A percentile compares a stretch with the other conserved stretches of the same genome.
phyloP scores from a whole-genome alignment of 2,888 invertebrate genomes.

The Dexiosoma caninum region DNA sequence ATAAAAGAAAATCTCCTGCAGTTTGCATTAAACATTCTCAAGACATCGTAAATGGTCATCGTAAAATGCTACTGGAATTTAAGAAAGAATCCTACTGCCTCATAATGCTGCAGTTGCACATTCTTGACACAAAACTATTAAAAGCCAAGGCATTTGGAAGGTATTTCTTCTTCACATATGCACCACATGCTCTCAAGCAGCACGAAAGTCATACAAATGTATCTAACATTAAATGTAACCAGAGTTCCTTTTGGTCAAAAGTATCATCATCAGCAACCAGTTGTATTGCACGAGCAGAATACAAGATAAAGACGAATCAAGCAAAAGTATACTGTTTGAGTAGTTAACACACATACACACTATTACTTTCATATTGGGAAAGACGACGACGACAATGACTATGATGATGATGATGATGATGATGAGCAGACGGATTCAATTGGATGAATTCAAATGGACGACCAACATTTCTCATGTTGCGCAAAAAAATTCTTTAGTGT shows the following conservation, averaged over 20 bases:
- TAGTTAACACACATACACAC: no score
- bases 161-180: conserved; percentile 15
- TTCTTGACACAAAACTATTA: conserved; percentile 31
- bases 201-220: conserved; percentile 32
- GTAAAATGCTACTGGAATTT: conserved; percentile 63
- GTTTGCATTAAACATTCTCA: conserved; percentile 52
- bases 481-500: conserved; percentile 3
- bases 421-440: not conserved
- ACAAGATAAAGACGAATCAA: conserved; percentile 6
- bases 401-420: not conserved
- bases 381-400: no score
- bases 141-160: conserved; percentile 24
- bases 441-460: not conserved
- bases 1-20: conserved; percentile 7
- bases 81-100: conserved; percentile 37
- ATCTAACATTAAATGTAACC: conserved; percentile 61
- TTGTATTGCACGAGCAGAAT: not conserved
- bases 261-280: conserved; percentile 1
- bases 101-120: conserved; percentile 33
- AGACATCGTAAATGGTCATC: conserved; percentile 61
- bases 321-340: not conserved
- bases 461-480: conserved; percentile 20
- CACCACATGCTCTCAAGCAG: conserved; percentile 2
- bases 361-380: no score
- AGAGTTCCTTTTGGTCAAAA: conserved; percentile 33